Base-by-base conservation (phyloP, 2,888 invertebrate genomes). In the Eustalomyia histrio region DNA sequence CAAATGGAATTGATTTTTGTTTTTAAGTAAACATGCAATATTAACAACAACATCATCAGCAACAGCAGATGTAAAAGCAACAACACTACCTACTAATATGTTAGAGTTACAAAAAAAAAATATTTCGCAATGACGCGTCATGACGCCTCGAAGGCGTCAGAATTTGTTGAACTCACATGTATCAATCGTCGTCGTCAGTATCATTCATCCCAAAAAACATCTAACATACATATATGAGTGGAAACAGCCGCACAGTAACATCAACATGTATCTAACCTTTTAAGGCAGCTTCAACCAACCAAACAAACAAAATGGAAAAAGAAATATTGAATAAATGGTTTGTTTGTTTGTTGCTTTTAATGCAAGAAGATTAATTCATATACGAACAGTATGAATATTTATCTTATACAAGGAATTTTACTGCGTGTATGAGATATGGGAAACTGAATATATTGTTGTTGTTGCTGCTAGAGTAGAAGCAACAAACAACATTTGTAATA, bases 321-420 rank as follows among this genome's bases (percentile, higher is more conserved):
- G 24, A 58, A 64, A 61, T 61, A 65, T 47, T 43, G 60, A 75
- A 71, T 57, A 67, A 75, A 57, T 60, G 58, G 43, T 67, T 69
- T 58, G 8, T 35, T 63, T 72, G 53, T 60, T 64, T 65, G 50
- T 78, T 65, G 68, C 69, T 80, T 72, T 82, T 80, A 74, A 57
- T 82, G 80, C 73, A 79, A 68, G 50, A 83, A 83, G 82, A 84
- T 84, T 84, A 85, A 85, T 84, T 78, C 78, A 72, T 58, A 58
- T 50, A 58, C 58, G 33, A 68, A 39, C 53, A 68, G 61, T 83
- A 79, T 80, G 83, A 83, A 82, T 84, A 82, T 83, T 83, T 85
- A 83, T 80, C 78, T 83, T 82, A 71, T 76, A 33, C 64, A 53
- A 65, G n/a, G 12, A 55, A 18, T 58, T 12, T 1, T 33, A 52